phyloP scores from a whole-genome alignment of 2,113 vertebrate species.

The Martes martes region DNA sequence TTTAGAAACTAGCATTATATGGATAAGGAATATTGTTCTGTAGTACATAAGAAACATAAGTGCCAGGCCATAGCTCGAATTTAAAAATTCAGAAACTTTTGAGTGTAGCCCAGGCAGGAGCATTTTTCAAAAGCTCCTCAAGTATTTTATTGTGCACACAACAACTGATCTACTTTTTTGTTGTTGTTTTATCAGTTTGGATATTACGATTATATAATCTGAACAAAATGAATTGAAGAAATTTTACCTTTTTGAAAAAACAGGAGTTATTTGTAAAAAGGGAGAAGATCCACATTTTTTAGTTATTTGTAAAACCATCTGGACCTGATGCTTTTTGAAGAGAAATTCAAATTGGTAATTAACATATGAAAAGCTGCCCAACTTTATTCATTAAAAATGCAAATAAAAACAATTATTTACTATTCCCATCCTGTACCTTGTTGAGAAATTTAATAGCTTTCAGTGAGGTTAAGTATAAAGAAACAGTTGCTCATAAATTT shows the following conservation, averaged over 20 bases:
- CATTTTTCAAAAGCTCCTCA: neutral
- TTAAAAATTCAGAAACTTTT: neutral
- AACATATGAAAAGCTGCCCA: neutral
- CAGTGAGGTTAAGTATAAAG: neutral
- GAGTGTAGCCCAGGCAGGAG: neutral
- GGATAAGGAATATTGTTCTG: neutral
- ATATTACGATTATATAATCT: neutral
- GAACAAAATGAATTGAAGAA: neutral
- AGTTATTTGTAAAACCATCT: neutral
- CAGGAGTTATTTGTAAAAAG: neutral
- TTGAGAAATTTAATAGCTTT: neutral
- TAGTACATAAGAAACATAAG: neutral
- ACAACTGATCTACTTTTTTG: neutral
- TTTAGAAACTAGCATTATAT: neutral
- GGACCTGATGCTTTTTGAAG: neutral
- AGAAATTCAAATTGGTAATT: neutral
- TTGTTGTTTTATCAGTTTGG: neutral
- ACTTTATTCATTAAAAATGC: neutral
- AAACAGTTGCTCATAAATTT: neutral
- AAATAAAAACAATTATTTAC: neutral
- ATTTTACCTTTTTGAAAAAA: neutral
- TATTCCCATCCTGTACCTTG: neutral
- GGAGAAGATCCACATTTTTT: neutral
- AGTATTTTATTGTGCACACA: neutral
- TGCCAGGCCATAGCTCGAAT: neutral